phyloP scores from a whole-genome alignment of 2,113 vertebrate species.

The Panthera uncia region DNA sequence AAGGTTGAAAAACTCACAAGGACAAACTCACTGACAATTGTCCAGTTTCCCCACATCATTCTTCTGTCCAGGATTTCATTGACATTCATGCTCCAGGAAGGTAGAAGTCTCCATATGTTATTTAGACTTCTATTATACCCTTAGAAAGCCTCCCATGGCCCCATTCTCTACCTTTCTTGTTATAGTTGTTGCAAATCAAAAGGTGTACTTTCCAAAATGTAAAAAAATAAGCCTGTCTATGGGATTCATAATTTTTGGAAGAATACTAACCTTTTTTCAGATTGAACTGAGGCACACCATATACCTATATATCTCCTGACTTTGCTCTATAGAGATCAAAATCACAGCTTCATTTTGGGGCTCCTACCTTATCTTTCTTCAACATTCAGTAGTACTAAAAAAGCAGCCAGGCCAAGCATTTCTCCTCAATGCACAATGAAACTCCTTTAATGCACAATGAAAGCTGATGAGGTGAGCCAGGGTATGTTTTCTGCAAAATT shows the following conservation, averaged over 20 bases:
- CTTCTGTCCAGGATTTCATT: neutral
- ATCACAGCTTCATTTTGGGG: neutral
- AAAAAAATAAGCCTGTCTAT: neutral
- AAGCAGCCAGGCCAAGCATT: neutral
- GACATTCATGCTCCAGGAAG: neutral
- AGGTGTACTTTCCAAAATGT: neutral
- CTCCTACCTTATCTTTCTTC: neutral
- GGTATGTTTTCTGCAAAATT: neutral
- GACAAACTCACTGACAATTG: conserved; percentile 71
- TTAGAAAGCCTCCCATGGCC: neutral
- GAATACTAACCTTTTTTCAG: neutral
- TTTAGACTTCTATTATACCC: neutral
- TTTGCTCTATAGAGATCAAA: neutral
- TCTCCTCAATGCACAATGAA: neutral
- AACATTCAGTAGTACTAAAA: neutral
- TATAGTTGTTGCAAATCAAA: neutral
- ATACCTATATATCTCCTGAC: neutral
- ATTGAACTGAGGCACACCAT: neutral
- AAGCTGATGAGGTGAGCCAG: neutral
- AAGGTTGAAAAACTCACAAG: conserved; percentile 73
- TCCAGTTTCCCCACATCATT: conserved; percentile 71
- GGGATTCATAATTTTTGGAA: neutral
- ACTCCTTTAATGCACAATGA: neutral
- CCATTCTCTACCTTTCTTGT: neutral
- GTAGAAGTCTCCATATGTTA: neutral